A percentile compares a stretch with the other conserved stretches of the same genome.
These are phyloP conservation scores for Misgurnus anguillicaudatus DNA, from an alignment of 2,113 vertebrate species.

Conservation along the genomic window DNA sequence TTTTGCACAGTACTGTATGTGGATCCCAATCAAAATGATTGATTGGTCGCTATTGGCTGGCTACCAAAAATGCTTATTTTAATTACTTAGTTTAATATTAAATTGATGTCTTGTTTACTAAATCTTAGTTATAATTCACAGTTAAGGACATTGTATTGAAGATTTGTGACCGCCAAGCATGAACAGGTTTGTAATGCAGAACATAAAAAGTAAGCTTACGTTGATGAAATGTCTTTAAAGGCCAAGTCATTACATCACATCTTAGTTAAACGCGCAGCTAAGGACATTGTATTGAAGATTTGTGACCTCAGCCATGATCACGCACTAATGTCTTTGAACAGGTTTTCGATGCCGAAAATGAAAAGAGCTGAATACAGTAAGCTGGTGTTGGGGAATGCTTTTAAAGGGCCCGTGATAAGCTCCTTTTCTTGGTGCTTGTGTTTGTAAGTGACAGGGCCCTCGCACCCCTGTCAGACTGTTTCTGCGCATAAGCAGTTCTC, in stretches of 20 bases:
- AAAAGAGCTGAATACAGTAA: slow-evolving; percentile 3
- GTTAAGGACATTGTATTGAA: not conserved
- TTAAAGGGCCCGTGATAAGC: slow-evolving; percentile 62
- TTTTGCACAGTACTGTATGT: no score
- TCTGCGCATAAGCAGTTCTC: slow-evolving; percentile 67
- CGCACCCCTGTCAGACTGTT: slow-evolving; percentile 61
- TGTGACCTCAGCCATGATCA: not conserved
- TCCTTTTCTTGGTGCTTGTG: slow-evolving; percentile 64
- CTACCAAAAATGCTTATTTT: no score
- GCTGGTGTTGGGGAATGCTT: slow-evolving; percentile 54
- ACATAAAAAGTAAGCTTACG: slow-evolving; percentile 13
- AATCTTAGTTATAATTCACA: not conserved
- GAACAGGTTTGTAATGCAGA: slow-evolving; percentile 12
- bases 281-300: not conserved
- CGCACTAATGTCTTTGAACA: slow-evolving; percentile 26
- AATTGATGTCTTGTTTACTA: not conserved
- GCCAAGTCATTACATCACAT: not conserved
- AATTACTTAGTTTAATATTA: no score
- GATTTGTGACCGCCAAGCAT: not conserved
- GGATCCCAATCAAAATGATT: not conserved
- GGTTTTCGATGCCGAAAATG: slow-evolving; percentile 7
- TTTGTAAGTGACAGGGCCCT: slow-evolving; percentile 61
- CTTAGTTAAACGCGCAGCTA: no score
- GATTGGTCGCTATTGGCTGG: not conserved
- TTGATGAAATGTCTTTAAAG: slow-evolving; percentile 58